Percentiles rank a stretch among this genome's conserved stretches.
Evolutionary conservation across 2,888 invertebrate genomes (phyloP).

Genomic region (Orgyia antiqua): DNA sequence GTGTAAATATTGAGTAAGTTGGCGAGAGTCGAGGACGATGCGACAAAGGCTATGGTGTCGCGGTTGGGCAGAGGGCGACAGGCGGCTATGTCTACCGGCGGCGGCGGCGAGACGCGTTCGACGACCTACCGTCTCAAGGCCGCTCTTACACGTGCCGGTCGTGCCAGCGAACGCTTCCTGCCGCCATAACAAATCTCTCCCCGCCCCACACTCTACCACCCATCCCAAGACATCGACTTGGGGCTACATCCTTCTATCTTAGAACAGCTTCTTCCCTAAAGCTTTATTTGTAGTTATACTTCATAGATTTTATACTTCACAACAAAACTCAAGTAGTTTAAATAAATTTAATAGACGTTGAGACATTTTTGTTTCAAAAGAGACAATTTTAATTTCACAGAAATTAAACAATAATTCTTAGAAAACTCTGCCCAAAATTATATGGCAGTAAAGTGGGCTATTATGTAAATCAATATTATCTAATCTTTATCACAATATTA

Average conservation of each 20-base stretch:
- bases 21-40: constrained; percentile 33
- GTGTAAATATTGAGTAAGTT: constrained; percentile 27
- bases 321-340: too few species aligned
- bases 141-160: constrained; percentile 64
- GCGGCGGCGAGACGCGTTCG: constrained; percentile 56
- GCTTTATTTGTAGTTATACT: not conserved
- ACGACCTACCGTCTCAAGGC: constrained; percentile 67
- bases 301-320: not conserved
- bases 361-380: too few species aligned
- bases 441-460: too few species aligned
- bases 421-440: too few species aligned
- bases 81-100: constrained; percentile 40
- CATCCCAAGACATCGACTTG: constrained; percentile 25
- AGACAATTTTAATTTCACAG: too few species aligned
- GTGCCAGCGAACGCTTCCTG: constrained; percentile 69
- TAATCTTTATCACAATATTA: too few species aligned
- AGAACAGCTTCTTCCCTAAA: constrained; percentile 18
- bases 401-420: too few species aligned
- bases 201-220: constrained; percentile 44
- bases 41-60: constrained; percentile 47
- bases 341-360: too few species aligned
- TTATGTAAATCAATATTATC: too few species aligned
- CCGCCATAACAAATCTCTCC: constrained; percentile 72
- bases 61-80: constrained; percentile 43
- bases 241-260: constrained; percentile 17